Percentiles rank a stretch among this genome's conserved stretches.
These are phyloP conservation scores for Sander lucioperca DNA, from an alignment of 2,113 vertebrate species.

Conservation along the genomic window DNA sequence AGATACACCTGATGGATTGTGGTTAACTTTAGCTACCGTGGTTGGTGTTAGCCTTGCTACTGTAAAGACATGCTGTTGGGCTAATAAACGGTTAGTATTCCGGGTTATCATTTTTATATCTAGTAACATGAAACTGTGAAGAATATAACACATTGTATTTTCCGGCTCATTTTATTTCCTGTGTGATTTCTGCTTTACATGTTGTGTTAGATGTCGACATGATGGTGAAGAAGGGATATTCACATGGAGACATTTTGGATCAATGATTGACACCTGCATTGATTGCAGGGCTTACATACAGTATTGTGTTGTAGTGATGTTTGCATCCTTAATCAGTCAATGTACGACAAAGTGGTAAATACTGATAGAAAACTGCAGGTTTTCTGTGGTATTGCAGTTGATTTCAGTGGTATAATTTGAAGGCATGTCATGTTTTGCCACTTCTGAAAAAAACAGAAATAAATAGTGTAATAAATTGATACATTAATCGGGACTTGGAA, in stretches of 20 bases:
- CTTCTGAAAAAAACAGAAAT: not conserved
- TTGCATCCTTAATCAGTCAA: not conserved
- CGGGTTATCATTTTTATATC: no score
- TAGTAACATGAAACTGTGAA: no score
- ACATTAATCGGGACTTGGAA: not conserved
- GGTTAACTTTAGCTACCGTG: no score
- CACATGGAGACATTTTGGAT: slow-evolving; percentile 12
- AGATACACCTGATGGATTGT: no score
- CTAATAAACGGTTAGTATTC: no score
- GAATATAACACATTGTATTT: slow-evolving; percentile 1
- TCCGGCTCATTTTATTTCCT: slow-evolving; percentile 22
- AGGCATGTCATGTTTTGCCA: not conserved
- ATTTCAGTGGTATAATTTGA: not conserved
- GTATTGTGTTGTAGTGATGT: not conserved
- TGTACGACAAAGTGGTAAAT: not conserved
- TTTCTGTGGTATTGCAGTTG: not conserved
- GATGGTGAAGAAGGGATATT: not conserved
- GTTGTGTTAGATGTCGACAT: not conserved
- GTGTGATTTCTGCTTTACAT: not conserved
- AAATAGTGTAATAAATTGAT: not conserved
- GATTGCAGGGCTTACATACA: not conserved
- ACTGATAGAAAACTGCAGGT: not conserved
- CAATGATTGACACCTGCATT: not conserved
- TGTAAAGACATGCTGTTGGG: no score
- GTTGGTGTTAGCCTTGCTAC: no score